phyloP scores from a whole-genome alignment of 2,113 vertebrate species.

The Lophotis ruficrista region DNA sequence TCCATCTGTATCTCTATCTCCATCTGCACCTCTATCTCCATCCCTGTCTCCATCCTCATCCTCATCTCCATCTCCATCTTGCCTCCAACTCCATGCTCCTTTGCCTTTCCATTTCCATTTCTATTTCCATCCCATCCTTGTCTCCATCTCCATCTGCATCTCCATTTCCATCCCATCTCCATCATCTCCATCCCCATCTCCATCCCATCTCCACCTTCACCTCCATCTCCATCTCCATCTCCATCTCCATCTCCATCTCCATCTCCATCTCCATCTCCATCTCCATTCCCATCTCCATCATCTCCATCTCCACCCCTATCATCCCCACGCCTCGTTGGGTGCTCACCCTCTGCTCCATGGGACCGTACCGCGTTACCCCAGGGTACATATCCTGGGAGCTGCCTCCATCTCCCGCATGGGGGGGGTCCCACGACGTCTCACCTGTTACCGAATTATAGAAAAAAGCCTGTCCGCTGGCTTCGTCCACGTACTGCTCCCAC shows the following conservation, averaged over 20 bases:
- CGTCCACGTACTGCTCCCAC: constrained; percentile 88
- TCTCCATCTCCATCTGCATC: too few species aligned
- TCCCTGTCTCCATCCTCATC: too few species aligned
- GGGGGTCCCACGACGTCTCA: constrained; percentile 91
- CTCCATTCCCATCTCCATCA: neutral
- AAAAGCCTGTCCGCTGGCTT: constrained; percentile 83
- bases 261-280: too few species aligned
- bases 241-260: too few species aligned
- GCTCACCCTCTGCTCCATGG: constrained; percentile 72
- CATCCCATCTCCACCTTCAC: neutral
- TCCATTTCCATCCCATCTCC: neutral
- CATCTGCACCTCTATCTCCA: too few species aligned
- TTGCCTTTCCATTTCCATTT: too few species aligned
- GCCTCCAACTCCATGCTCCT: neutral
- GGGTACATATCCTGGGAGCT: constrained; percentile 41
- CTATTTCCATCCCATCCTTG: too few species aligned
- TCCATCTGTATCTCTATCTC: too few species aligned
- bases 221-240: neutral
- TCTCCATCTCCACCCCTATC: neutral
- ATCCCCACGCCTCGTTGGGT: neutral
- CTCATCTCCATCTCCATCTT: neutral
- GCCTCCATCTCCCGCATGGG: constrained; percentile 7
- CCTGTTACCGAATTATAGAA: constrained; percentile 90
- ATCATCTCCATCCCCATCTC: too few species aligned
- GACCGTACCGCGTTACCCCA: neutral